Evolutionary conservation across 2,888 invertebrate genomes (phyloP).

Genomic region (Tetragonisca angustula): DNA sequence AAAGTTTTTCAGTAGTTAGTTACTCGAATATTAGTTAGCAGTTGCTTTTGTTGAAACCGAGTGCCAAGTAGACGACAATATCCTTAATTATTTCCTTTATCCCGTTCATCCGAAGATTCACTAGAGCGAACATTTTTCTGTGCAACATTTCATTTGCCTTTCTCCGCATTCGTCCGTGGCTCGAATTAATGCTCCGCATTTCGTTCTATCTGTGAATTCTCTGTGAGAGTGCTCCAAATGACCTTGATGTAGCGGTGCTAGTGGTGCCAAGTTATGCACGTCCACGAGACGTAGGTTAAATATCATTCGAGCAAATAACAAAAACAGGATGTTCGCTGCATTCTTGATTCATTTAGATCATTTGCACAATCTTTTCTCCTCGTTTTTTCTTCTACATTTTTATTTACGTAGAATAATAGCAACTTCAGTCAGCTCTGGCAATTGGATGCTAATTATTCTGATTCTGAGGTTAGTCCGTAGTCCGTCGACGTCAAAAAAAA

Average conservation of each 20-base stretch:
- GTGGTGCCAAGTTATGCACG: slow-evolving; percentile 23
- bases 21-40: background rate
- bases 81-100: slow-evolving; percentile 63
- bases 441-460: background rate
- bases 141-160: slow-evolving; percentile 58
- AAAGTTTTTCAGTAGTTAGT: background rate
- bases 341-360: slow-evolving; percentile 21
- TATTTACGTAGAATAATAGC: background rate
- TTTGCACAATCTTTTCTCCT: background rate
- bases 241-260: slow-evolving; percentile 33
- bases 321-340: slow-evolving; percentile 15
- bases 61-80: slow-evolving; percentile 49
- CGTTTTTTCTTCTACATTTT: background rate
- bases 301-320: slow-evolving; percentile 10
- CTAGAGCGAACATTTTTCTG: slow-evolving; percentile 48
- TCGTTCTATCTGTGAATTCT: slow-evolving; percentile 30
- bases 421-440: no score
- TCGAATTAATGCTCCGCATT: slow-evolving; percentile 58
- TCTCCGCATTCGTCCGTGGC: slow-evolving; percentile 41
- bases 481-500: background rate
- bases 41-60: background rate
- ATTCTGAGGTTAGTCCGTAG: background rate
- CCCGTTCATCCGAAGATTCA: slow-evolving; percentile 23
- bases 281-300: slow-evolving; percentile 32
- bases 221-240: slow-evolving; percentile 16